These are phyloP conservation scores for Aplysia californica DNA, from an alignment of 1,140 invertebrate genomes.

Conservation along the genomic window DNA sequence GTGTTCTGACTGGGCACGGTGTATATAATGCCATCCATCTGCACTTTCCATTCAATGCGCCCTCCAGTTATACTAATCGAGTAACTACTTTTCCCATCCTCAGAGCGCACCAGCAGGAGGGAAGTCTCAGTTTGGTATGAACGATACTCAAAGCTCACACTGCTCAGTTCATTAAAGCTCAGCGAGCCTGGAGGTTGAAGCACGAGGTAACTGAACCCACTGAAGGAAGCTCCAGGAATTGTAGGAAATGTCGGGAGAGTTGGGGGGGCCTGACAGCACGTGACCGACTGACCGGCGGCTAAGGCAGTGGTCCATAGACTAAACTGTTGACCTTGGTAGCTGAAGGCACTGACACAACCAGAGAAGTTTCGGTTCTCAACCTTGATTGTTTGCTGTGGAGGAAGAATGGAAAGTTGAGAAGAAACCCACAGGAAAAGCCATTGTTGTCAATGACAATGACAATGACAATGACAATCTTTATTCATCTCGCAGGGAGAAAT, in stretches of 20 bases:
- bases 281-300: background rate
- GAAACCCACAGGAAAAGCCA: no score
- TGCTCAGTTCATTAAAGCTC: background rate
- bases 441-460: no score
- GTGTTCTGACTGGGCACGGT: background rate
- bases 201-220: constrained; percentile 7
- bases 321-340: constrained; percentile 6
- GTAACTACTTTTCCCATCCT: background rate
- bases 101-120: background rate
- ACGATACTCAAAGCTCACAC: background rate
- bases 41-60: background rate
- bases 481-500: no score
- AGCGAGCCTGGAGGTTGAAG: background rate
- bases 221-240: constrained; percentile 6
- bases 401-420: background rate
- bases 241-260: background rate
- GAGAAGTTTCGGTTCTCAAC: background rate
- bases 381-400: constrained; percentile 19
- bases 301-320: constrained; percentile 5
- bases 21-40: background rate
- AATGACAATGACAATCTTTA: no score
- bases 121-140: background rate
- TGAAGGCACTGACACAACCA: background rate
- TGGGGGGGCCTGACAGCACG: constrained; percentile 5
- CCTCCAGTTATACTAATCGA: background rate